Conservation (phyloP, 2,888 invertebrate species). For the Salticus scenicus region DNA sequence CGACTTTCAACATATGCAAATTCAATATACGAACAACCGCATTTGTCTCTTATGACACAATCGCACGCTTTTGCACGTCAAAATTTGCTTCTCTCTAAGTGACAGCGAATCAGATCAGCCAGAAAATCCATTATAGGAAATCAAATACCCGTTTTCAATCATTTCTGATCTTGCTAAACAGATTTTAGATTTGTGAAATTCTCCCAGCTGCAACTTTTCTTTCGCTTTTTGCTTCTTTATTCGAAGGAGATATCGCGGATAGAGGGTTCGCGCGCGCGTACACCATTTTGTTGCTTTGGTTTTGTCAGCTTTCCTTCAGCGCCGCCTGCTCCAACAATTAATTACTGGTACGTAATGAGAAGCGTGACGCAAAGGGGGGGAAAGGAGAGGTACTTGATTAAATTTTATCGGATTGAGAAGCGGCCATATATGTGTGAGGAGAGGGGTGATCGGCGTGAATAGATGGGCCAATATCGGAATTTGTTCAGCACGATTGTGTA, state of each 20-base stretch:
- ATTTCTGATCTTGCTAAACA: no score
- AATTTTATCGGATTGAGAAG: not conserved
- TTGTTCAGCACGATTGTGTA: not conserved
- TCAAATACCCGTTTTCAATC: no score
- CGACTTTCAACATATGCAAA: no score
- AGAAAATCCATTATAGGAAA: no score
- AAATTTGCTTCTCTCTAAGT: no score
- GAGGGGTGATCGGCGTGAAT: not conserved
- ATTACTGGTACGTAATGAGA: not conserved
- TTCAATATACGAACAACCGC: no score
- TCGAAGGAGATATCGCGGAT: not conserved
- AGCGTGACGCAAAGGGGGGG: not conserved
- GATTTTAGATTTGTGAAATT: not conserved
- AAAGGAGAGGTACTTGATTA: not conserved
- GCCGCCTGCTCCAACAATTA: not conserved
- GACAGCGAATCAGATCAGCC: no score
- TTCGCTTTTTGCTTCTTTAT: not conserved
- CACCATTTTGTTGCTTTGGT: not conserved
- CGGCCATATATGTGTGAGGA: not conserved
- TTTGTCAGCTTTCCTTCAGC: not conserved
- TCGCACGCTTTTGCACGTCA: no score
- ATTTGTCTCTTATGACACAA: no score
- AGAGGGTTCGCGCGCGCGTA: not conserved
- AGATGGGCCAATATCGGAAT: not conserved
- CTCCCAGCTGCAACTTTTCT: not conserved